These are phyloP conservation scores for Balaeniceps rex DNA, from an alignment of 2,113 vertebrate species.

Conservation along the genomic window DNA sequence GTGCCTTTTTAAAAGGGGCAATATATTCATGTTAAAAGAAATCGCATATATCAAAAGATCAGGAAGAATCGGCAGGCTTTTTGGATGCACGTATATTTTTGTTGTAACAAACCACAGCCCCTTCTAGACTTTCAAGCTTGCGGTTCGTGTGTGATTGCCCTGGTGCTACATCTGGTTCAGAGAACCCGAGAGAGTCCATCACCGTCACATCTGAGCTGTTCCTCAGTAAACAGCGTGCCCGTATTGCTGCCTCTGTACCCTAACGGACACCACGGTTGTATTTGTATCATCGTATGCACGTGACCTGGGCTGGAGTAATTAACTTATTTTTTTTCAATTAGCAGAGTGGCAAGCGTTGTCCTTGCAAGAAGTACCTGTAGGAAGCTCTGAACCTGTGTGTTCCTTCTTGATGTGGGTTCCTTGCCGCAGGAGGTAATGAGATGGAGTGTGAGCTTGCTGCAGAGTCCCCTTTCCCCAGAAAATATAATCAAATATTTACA, in stretches of 20 bases:
- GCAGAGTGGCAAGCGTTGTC: neutral
- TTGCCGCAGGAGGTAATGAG: neutral
- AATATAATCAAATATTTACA: neutral
- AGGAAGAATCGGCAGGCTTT: neutral
- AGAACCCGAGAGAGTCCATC: neutral
- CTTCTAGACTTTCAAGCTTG: neutral
- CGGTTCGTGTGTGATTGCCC: neutral
- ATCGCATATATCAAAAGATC: neutral
- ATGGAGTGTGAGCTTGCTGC: accelerated
- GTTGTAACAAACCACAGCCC: neutral
- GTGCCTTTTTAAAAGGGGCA: neutral
- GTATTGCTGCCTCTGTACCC: neutral
- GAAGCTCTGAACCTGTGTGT: neutral
- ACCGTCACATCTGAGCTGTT: neutral
- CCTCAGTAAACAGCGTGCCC: neutral
- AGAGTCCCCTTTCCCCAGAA: neutral
- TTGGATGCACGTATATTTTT: accelerated
- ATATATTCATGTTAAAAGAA: neutral
- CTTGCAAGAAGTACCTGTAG: neutral
- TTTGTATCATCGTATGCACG: too few species aligned
- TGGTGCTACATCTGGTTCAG: neutral
- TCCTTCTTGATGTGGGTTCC: neutral
- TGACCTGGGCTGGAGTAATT: too few species aligned
- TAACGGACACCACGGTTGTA: too few species aligned
- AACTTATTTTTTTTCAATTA: neutral